Percentiles rank a stretch among this genome's conserved stretches.
These are phyloP conservation scores for Laodelphax striatellus DNA, from an alignment of 1,140 invertebrate species.

Conservation along the genomic window DNA sequence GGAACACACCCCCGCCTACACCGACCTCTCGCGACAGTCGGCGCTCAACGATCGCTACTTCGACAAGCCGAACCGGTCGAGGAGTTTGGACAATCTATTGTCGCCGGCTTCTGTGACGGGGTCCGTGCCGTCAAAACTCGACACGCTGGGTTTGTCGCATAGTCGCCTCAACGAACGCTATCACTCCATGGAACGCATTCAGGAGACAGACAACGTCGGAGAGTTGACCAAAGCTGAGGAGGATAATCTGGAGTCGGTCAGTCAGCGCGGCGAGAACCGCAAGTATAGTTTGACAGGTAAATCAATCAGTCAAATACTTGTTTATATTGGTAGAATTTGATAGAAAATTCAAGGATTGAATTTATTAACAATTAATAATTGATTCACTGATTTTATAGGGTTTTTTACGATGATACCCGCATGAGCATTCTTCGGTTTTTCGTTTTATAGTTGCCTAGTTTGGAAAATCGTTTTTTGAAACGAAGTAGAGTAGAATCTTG, in stretches of 20 bases:
- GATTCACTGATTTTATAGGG: no score
- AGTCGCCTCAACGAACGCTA: constrained; percentile 78
- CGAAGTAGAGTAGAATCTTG: no score
- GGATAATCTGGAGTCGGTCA: constrained; percentile 37
- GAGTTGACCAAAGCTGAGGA: constrained; percentile 34
- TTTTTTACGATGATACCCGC: no score
- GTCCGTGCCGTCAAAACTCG: constrained; percentile 36
- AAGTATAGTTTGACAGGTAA: constrained; percentile 26
- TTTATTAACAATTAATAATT: no score
- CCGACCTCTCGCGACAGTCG: constrained; percentile 62
- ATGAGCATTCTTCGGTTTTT: no score
- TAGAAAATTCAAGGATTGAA: no score
- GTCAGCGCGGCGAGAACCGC: constrained; percentile 28
- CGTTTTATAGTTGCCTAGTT: no score
- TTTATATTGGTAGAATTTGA: no score
- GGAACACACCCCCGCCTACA: constrained; percentile 25
- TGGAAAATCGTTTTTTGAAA: no score
- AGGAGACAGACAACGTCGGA: constrained; percentile 18
- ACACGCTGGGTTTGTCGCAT: constrained; percentile 62
- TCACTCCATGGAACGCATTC: constrained; percentile 63
- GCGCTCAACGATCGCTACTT: constrained; percentile 83
- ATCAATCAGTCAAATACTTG: no score
- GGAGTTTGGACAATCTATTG: constrained; percentile 71
- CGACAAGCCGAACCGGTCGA: constrained; percentile 67
- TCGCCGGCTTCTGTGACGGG: constrained; percentile 34